Conservation (phyloP, 2,797 vertebrate genomes). For the Thamnophis elegans region DNA sequence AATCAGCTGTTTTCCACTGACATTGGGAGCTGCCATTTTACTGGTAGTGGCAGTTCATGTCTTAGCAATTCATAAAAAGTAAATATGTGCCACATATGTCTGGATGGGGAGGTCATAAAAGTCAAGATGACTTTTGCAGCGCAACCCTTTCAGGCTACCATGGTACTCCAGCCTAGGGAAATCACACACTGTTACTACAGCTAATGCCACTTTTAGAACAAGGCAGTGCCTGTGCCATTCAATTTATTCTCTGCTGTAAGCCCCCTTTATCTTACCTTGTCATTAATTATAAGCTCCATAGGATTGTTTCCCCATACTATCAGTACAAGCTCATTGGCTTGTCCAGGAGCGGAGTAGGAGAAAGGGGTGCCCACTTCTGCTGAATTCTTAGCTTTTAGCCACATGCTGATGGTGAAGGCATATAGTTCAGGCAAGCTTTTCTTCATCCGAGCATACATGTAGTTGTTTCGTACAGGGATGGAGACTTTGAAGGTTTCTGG, state of each 20-base stretch:
- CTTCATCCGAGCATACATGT: conserved; percentile 88
- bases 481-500: conserved; percentile 85
- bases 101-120: not conserved
- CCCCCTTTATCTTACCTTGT: conserved; percentile 79
- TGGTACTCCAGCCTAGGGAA: not conserved
- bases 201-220: not conserved
- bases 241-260: fast-evolving
- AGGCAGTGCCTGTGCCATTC: fast-evolving
- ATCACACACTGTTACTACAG: not conserved
- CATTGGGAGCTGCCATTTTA: not conserved
- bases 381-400: conserved; percentile 82
- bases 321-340: conserved; percentile 91
- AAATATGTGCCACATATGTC: not conserved
- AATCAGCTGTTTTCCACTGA: not conserved
- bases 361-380: conserved; percentile 86
- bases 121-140: not conserved
- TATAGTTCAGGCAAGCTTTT: conserved; percentile 84
- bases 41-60: not conserved
- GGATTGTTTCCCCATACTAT: conserved; percentile 86
- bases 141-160: not conserved
- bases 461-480: conserved; percentile 88
- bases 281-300: conserved; percentile 90
- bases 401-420: conserved; percentile 88
- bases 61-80: not conserved
- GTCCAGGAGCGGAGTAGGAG: conserved; percentile 87